A percentile compares a stretch with the other conserved stretches of the same genome.
phyloP scores from a whole-genome alignment of 1,140 invertebrate species.

The Asbolus verrucosus region DNA sequence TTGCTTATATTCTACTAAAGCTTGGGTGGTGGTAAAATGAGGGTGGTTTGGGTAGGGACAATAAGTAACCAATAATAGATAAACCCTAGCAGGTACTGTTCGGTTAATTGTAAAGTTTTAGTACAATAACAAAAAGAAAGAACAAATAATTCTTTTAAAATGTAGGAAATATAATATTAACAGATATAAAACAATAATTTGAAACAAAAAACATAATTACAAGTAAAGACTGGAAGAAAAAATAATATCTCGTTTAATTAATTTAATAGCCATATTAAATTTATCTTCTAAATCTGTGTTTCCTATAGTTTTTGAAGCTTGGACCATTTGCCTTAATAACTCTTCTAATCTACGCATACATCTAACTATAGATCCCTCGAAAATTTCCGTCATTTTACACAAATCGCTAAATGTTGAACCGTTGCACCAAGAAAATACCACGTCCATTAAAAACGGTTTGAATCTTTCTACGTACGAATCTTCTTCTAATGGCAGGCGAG shows the following conservation, averaged over 20 bases:
- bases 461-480: slow-evolving; percentile 94
- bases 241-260: slow-evolving; percentile 97
- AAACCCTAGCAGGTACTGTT: too few species aligned
- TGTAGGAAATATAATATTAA: background rate
- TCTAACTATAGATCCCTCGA: slow-evolving; percentile 98
- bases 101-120: too few species aligned
- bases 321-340: slow-evolving; percentile 92
- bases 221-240: slow-evolving; percentile 99
- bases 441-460: slow-evolving; percentile 96
- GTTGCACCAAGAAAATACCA: slow-evolving; percentile 97
- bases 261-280: slow-evolving; percentile 92
- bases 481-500: slow-evolving; percentile 91
- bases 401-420: slow-evolving; percentile 92
- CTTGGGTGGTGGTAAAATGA: too few species aligned
- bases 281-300: slow-evolving; percentile 97
- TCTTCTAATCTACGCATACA: slow-evolving; percentile 98
- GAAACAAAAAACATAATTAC: slow-evolving; percentile 67
- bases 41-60: too few species aligned
- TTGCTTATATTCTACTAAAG: too few species aligned
- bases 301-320: slow-evolving; percentile 97
- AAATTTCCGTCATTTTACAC: slow-evolving; percentile 98
- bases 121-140: too few species aligned
- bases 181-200: background rate
- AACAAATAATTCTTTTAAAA: too few species aligned
- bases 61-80: too few species aligned